Evolutionary conservation across 1,140 invertebrate species (phyloP).

Genomic region (Notospermus geniculatus): DNA sequence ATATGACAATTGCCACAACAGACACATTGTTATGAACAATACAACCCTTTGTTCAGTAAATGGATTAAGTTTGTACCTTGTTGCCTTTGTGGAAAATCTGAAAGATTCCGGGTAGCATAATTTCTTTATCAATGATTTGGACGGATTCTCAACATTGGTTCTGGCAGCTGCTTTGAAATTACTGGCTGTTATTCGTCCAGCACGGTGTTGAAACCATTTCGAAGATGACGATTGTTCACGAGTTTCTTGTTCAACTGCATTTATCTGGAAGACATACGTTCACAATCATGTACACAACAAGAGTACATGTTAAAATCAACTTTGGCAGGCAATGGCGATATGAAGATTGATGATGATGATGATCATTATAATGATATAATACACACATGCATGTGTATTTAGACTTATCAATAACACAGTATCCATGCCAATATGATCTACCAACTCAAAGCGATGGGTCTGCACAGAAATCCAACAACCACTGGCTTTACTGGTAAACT

Average conservation of each 20-base stretch:
- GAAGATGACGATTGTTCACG: constrained; percentile 19
- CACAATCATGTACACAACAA: not conserved
- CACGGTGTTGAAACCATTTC: constrained; percentile 9
- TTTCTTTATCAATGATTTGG: constrained; percentile 7
- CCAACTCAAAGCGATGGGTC: not conserved
- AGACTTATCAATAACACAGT: not conserved
- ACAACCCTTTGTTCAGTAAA: not conserved
- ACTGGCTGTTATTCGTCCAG: constrained; percentile 11
- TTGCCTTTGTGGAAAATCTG: not conserved
- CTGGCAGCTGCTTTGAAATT: constrained; percentile 10
- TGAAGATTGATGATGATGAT: too few species aligned
- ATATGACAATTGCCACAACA: not conserved
- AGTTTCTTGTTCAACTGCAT: constrained; percentile 21
- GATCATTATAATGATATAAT: not conserved
- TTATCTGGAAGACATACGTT: not conserved
- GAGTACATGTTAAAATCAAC: not conserved
- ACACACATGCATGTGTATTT: not conserved
- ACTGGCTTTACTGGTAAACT: not conserved
- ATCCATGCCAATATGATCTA: not conserved
- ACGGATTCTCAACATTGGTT: constrained; percentile 9
- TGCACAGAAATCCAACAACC: not conserved
- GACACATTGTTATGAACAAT: not conserved
- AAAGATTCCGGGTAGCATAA: constrained; percentile 10
- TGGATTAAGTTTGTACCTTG: not conserved
- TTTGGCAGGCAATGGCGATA: too few species aligned